Evolutionary conservation across 2,797 vertebrate species (phyloP).

Genomic region (Poecilia wingei): DNA sequence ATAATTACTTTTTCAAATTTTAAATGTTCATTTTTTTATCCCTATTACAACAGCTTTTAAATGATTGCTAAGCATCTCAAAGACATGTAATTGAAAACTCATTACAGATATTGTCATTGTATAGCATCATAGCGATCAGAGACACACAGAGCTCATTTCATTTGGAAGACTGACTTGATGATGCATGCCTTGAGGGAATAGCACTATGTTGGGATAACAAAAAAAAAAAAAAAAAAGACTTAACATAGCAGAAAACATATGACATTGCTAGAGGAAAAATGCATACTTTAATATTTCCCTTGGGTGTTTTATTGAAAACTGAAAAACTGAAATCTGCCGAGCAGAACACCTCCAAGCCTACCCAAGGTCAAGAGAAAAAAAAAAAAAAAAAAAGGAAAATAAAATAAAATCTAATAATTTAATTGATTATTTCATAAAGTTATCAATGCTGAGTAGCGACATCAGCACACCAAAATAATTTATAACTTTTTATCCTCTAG

Average conservation of each 20-base stretch:
- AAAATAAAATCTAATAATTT: background rate
- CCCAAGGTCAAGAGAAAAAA: slow-evolving; percentile 19
- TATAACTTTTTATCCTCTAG: slow-evolving; percentile 18
- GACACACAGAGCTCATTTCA: slow-evolving; percentile 41
- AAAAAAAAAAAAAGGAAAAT: background rate
- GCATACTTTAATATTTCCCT: slow-evolving; percentile 9
- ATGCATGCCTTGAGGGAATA: slow-evolving; percentile 38
- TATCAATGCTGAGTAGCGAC: slow-evolving; percentile 12
- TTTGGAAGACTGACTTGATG: slow-evolving; percentile 34
- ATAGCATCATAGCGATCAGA: slow-evolving; percentile 11
- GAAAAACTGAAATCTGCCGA: slow-evolving; percentile 27
- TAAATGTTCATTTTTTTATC: slow-evolving; percentile 10
- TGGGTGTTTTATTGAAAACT: slow-evolving; percentile 31
- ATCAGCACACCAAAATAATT: slow-evolving; percentile 2
- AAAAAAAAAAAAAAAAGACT: slow-evolving; percentile 4
- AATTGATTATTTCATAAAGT: slow-evolving; percentile 36
- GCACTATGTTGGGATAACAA: slow-evolving; percentile 27
- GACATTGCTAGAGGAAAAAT: slow-evolving; percentile 12
- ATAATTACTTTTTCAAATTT: slow-evolving; percentile 56
- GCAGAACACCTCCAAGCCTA: background rate
- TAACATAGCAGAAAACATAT: slow-evolving; percentile 12
- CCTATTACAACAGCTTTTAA: slow-evolving; percentile 13
- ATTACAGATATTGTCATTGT: slow-evolving; percentile 34
- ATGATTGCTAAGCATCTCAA: slow-evolving; percentile 34
- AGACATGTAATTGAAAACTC: slow-evolving; percentile 40